Base-by-base conservation (phyloP, 53 echinoderm and acorn worm genomes). In the Crossaster papposus region DNA sequence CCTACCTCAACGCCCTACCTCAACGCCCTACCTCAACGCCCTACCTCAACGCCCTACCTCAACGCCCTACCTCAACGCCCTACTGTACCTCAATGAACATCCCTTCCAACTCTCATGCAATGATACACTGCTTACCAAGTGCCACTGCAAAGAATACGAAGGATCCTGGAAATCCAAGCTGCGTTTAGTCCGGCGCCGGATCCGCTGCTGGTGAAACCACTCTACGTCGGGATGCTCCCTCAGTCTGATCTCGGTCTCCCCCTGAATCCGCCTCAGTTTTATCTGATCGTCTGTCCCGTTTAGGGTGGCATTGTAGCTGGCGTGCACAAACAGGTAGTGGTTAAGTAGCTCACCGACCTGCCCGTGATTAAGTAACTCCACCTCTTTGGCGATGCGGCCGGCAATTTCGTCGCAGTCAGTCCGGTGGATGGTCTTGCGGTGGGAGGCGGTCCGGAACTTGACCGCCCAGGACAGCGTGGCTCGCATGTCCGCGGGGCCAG, bases 391-490 rank as follows among this genome's bases (percentile, higher is more conserved):
- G 26, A 94, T 91, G 14, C 87, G 85, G 24, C 94, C 85, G 20
- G 97, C 97, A 26, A 91, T 70, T 20, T 81, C 89, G 70, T 97
- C 94, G 20, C 92, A 68, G 33, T 89, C 65, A 90, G 97, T 97
- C 91, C 95, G 91, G 30, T 97, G 93, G 33, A 75, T 89, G 52
- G 64, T 88, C 65, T 94, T 92, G 13, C 92, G 75, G 70, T 92
- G 92, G 24, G 54, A 50, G 18, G 72, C 86, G 3, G 89, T 74
- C 77, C 92, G 91, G 73, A 97, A 88, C 82, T 97, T 97, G 23
- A 97, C 95, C 3, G 94, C 97, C 97, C 97, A 97, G 14, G 97
- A 95, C 28, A 95, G 92, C 14, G 95, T 95, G 53, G 91, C 89
- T 30, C 94, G 94, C 79, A 89, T 92, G 36, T 89, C 85, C 4